Base-by-base conservation (phyloP, 1,140 invertebrate species). In the Coboldia fuscipes region DNA sequence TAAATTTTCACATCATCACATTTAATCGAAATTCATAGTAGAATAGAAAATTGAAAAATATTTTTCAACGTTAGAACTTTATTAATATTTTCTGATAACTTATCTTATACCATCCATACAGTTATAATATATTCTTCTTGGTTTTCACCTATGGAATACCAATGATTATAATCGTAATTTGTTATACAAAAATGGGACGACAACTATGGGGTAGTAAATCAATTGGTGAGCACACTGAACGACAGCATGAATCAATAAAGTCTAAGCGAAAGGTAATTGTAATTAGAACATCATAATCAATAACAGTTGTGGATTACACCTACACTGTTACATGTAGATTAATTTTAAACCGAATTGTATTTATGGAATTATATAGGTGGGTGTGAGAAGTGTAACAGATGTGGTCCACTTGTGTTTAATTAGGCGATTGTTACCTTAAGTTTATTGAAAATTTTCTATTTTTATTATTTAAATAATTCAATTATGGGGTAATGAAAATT, bases 141-240 rank as follows among this genome's bases (percentile, higher is more conserved):
- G 58, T 81, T 3, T 58, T 90, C 14, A 92, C 88, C 6, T 96
- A 96, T 48, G 63, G 88, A n/a, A 62, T 92, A 34, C 90, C 90
- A 8, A 78, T 96, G 66, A 49, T 77, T 23, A 72, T 82, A 0
- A 85, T 94, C 72, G 70, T 72, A 3, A 66, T 82, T 18, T 88
- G 85, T 44, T 96, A 96, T 50, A 68, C 73, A 0, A 61, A 75
- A 0, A 89, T 93, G 67, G 83, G 75, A 0, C 59, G 61, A 16
- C 72, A 75, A 6, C 58, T 79, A 1, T 74, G 72, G 71, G 81
- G 83, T 4, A 82, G 80, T 13, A 62, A 73, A 34, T 79, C 79
- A 0, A 92, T 94, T 27, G 89, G 88, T 1, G 89, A 94, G 54
- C 66, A 76, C 16, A 86, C 82, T 0, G 73, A 82, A 42, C 61